phyloP scores from a whole-genome alignment of 2,888 invertebrate species.

The Sphaeridia pumilis region DNA sequence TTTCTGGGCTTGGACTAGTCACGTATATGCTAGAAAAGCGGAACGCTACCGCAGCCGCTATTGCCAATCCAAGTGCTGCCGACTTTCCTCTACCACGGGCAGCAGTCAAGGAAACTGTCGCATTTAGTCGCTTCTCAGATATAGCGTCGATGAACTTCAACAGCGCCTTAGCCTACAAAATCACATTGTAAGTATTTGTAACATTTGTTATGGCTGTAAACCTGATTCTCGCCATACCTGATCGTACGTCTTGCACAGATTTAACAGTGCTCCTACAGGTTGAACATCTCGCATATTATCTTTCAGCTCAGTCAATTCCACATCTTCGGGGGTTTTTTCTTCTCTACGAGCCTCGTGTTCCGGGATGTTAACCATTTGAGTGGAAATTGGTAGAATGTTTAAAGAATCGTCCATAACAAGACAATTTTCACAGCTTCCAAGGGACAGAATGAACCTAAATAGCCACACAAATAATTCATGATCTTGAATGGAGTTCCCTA shows the following conservation, averaged over 20 bases:
- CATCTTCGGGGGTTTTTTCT: conserved; percentile 44
- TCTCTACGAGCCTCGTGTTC: conserved; percentile 49
- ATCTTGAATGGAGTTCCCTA: no score
- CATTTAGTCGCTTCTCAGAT: conserved; percentile 69
- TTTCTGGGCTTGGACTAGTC: conserved; percentile 95
- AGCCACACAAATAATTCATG: no score
- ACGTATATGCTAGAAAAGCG: conserved; percentile 90
- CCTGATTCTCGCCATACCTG: no score
- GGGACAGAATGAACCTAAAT: conserved; percentile 64
- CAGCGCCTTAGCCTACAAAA: conserved; percentile 62
- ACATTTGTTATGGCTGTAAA: no score
- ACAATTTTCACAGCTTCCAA: conserved; percentile 75
- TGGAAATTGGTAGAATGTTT: conserved; percentile 76
- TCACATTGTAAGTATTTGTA: no score
- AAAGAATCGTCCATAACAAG: conserved; percentile 87
- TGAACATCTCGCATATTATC: conserved; percentile 77
- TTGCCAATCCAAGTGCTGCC: conserved; percentile 85
- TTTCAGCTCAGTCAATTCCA: conserved; percentile 61
- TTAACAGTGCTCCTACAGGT: conserved; percentile 77
- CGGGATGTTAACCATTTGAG: conserved; percentile 58
- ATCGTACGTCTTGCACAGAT: conserved; percentile 81
- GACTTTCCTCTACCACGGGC: conserved; percentile 97
- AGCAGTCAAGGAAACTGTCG: conserved; percentile 90
- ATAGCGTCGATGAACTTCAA: conserved; percentile 88
- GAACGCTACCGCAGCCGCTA: conserved; percentile 72